Evolutionary conservation across 2,888 invertebrate species (phyloP), one percentile per base, ranked within the genome.

Genomic region (Penaeus monodon): DNA sequence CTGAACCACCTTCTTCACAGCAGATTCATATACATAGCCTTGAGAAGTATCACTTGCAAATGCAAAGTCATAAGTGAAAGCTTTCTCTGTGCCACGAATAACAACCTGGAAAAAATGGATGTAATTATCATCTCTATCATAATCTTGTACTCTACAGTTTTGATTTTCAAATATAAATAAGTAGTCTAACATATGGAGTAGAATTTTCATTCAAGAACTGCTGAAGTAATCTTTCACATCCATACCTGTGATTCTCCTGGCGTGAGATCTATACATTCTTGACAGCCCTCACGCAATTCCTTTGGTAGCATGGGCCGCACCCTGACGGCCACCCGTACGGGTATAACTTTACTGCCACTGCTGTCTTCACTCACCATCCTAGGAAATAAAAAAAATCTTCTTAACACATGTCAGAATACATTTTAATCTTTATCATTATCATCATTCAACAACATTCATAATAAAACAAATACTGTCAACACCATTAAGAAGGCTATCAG

Each of bases 61-160:
- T 0, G 97, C 97, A 93, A 95, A 94, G 92, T 98, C 97, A 91
- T 95, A 98, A 0, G 97, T 96, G 91, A 97, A 98, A 0, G 95
- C 94, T 90, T 96, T 94, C 79, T 95, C 95, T 1, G 93, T 92
- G 20, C 94, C 93, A 81, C 94, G 94, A 1, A 97, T 94, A 83
- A 95, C 84, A n/a, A 89, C 68, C 89, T 89, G 88, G 29, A 44
- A 65, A 76, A 57, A 49, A 49, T 17, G 20, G 57, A 1, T 24
- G n/a, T 12, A 44, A 33, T 57, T 22, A 73, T n/a, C 4, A 27
- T 57, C n/a, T 33, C 0, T 63, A 63, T 22, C 24, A 20, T 76
- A 7, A 6, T 27, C n/a, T 57, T 38, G 57, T n/a, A 77, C 7
- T 10, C 44, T 38, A 65, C 44, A 10, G 44, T 44, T 44, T 0